phyloP scores from a whole-genome alignment of 2,888 invertebrate species.

The Callosobruchus maculatus region DNA sequence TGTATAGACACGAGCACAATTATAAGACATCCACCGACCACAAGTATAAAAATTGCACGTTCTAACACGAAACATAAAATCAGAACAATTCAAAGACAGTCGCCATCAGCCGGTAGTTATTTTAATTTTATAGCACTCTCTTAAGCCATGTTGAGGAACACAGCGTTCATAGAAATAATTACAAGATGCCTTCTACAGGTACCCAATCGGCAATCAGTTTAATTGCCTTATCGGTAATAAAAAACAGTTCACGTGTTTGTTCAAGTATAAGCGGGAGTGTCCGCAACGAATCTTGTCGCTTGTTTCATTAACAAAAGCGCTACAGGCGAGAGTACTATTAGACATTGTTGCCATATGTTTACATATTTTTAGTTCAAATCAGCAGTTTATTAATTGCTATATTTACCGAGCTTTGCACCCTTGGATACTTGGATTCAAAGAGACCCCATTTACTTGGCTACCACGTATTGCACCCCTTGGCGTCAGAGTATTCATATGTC shows the following conservation, averaged over 20 bases:
- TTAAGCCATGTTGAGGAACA: slow-evolving; percentile 19
- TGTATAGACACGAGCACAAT: no score
- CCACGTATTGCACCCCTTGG: no score
- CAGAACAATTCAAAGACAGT: not conserved
- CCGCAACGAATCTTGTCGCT: not conserved
- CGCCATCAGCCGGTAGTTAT: slow-evolving; percentile 6
- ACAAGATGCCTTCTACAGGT: slow-evolving; percentile 19
- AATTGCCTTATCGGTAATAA: slow-evolving; percentile 20
- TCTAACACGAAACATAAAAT: not conserved
- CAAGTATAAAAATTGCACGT: no score
- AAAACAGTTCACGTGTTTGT: slow-evolving; percentile 15
- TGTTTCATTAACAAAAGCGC: not conserved
- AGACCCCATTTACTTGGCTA: no score
- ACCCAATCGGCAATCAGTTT: slow-evolving; percentile 22
- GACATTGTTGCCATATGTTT: not conserved
- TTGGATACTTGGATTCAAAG: no score
- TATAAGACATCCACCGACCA: no score
- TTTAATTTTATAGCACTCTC: slow-evolving; percentile 17
- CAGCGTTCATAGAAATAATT: slow-evolving; percentile 21
- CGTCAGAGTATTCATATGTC: no score
- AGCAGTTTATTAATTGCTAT: no score
- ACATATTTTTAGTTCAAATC: no score
- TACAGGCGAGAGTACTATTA: not conserved
- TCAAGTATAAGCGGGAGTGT: not conserved
- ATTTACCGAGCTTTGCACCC: no score